A percentile compares a stretch with the other conserved stretches of the same genome.
Evolutionary conservation across 2,888 invertebrate genomes (phyloP).

Genomic region (Hoplodrina ambigua): DNA sequence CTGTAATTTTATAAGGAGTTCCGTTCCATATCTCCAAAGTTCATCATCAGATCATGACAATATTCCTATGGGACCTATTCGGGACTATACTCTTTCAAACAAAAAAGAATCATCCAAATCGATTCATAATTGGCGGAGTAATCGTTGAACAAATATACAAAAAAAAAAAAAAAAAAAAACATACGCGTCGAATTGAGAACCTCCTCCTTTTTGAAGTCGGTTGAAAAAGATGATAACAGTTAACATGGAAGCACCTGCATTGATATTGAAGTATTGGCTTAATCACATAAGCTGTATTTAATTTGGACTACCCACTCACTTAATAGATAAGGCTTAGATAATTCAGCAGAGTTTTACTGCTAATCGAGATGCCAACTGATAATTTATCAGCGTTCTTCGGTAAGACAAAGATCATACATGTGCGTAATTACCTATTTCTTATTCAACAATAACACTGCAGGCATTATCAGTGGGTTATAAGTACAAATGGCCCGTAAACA

Average conservation of each 20-base stretch:
- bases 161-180: too few species aligned
- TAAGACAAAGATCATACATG: slow-evolving; percentile 47
- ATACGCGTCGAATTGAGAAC: too few species aligned
- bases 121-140: too few species aligned
- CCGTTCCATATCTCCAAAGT: too few species aligned
- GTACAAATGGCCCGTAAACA: slow-evolving; percentile 61
- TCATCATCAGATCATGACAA: too few species aligned
- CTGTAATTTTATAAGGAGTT: too few species aligned
- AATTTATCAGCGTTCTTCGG: slow-evolving; percentile 29
- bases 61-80: too few species aligned
- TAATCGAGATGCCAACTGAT: slow-evolving; percentile 18
- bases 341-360: slow-evolving; percentile 2
- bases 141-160: too few species aligned
- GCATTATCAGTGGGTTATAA: slow-evolving; percentile 72
- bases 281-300: neutral
- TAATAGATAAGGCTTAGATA: neutral
- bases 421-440: slow-evolving; percentile 61
- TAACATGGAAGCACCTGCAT: slow-evolving; percentile 1
- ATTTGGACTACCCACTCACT: neutral
- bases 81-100: too few species aligned
- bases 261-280: neutral
- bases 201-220: too few species aligned
- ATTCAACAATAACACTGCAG: slow-evolving; percentile 68
- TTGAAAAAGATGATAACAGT: slow-evolving; percentile 1
- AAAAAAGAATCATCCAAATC: too few species aligned